These are phyloP conservation scores for Channallabes apus DNA, from an alignment of 2,797 vertebrate species.

Conservation along the genomic window DNA sequence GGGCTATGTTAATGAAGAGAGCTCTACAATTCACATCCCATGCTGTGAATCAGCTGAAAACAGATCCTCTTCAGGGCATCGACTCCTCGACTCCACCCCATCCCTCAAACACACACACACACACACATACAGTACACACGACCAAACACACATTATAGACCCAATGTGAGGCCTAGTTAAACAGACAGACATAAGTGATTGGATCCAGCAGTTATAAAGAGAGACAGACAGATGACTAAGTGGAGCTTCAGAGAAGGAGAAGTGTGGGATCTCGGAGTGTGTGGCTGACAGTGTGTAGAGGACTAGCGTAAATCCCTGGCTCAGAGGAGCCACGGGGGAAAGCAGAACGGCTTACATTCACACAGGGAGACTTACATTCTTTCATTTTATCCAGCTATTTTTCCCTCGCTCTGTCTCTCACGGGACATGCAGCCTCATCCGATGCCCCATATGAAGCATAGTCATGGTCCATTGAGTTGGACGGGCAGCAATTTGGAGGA, in stretches of 20 bases:
- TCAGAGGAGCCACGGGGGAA: constrained; percentile 54
- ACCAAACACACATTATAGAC: not conserved
- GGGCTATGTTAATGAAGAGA: constrained; percentile 11
- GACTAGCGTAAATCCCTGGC: constrained; percentile 53
- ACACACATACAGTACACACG: not conserved
- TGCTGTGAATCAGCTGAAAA: constrained; percentile 37
- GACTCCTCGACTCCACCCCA: not conserved
- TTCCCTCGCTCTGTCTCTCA: constrained; percentile 45
- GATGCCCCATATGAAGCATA: constrained; percentile 54
- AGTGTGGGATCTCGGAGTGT: constrained; percentile 46
- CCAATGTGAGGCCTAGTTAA: not conserved
- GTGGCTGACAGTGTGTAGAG: constrained; percentile 52
- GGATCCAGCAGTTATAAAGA: constrained; percentile 29
- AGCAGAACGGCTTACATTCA: constrained; percentile 54
- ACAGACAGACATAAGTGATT: constrained; percentile 33
- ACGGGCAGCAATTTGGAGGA: constrained; percentile 54
- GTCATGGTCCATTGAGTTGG: constrained; percentile 57
- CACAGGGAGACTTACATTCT: constrained; percentile 51
- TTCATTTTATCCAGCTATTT: constrained; percentile 49
- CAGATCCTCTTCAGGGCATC: not conserved
- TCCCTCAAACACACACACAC: too few relatives aligned
- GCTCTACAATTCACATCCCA: constrained; percentile 23
- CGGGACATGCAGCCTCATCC: constrained; percentile 50
- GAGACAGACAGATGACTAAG: constrained; percentile 39
- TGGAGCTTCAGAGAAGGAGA: constrained; percentile 28